Conservation (phyloP, 2,113 vertebrate species). For the Solea solea region DNA sequence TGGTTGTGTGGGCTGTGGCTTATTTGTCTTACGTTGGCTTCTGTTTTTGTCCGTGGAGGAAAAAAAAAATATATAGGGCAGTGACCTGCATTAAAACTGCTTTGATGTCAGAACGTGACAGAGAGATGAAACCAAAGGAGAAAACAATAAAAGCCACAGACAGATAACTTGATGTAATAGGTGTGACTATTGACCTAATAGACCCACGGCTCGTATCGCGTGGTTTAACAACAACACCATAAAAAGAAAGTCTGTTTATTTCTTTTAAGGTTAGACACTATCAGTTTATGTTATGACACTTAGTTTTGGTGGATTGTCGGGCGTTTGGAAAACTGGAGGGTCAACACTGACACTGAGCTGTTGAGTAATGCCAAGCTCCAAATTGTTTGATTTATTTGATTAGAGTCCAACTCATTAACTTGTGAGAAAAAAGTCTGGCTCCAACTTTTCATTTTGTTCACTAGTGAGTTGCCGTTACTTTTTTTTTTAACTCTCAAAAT, state of each 20-base stretch:
- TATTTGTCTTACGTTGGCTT: slow-evolving; percentile 46
- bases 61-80: slow-evolving; percentile 30
- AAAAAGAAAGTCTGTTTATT: not conserved
- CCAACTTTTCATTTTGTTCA: too few species aligned
- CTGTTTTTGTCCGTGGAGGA: slow-evolving; percentile 42
- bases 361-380: too few species aligned
- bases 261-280: too few species aligned
- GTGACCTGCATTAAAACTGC: slow-evolving; percentile 50
- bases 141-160: slow-evolving; percentile 12
- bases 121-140: slow-evolving; percentile 35
- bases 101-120: slow-evolving; percentile 59
- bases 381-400: too few species aligned
- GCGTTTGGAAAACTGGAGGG: too few species aligned
- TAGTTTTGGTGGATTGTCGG: too few species aligned
- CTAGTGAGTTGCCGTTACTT: too few species aligned
- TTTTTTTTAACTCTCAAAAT: too few species aligned
- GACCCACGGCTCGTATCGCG: slow-evolving; percentile 16
- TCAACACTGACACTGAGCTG: too few species aligned
- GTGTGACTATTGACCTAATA: slow-evolving; percentile 26
- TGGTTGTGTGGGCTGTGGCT: slow-evolving; percentile 38
- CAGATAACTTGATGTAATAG: not conserved
- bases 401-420: too few species aligned
- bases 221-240: not conserved
- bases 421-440: too few species aligned
- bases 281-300: too few species aligned